Evolutionary conservation across 2,797 vertebrate genomes (phyloP), one percentile per base, ranked within the genome.

Genomic region (Chelmon rostratus): DNA sequence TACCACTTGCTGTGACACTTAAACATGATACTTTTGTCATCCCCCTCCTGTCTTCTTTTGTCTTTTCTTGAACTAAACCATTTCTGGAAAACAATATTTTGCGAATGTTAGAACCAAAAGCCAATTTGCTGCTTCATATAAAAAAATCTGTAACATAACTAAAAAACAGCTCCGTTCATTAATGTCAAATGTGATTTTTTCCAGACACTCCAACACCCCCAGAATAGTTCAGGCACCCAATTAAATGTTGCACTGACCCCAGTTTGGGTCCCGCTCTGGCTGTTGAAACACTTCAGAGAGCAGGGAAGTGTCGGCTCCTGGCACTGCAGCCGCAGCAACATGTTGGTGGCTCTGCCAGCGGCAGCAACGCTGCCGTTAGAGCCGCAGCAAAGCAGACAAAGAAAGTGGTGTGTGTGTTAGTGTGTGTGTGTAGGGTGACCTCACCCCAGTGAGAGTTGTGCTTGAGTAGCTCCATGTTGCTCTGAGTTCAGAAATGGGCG

Each of bases 1-100:
- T 78, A 82, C 78, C 82, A 16, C 91, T 70, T 31, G 53, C 86
- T 87, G 85, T 71, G 86, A 74, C 80, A 84, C 85, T 92, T 89
- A 64, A 84, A 79, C 78, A 79, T 76, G 82, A 87, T 81, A 85
- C 79, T 42, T 78, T 42, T 86, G 72, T 68, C 57, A 67, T 52
- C 68, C 35, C 2, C 50, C n/a, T 69, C 31, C 37, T 73, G 4
- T 68, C 42, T 46, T 56, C 52, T 72, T 47, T 46, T 65, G 23
- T 1, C 31, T 10, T 18, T 31, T 50, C 21, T 50, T 42, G 2
- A 53, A 47, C 19, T 44, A 23, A 37, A 57, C 12, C 37, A 1
- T 16, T 23, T 28, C 2, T 63, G 11, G 50, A 58, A 75, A 18
- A 16, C 42, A 4, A 1, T 52, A 23, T 5, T 37, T 76, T 62